These are phyloP conservation scores for Acinonyx jubatus DNA, from an alignment of 2,113 vertebrate genomes.

Conservation along the genomic window DNA sequence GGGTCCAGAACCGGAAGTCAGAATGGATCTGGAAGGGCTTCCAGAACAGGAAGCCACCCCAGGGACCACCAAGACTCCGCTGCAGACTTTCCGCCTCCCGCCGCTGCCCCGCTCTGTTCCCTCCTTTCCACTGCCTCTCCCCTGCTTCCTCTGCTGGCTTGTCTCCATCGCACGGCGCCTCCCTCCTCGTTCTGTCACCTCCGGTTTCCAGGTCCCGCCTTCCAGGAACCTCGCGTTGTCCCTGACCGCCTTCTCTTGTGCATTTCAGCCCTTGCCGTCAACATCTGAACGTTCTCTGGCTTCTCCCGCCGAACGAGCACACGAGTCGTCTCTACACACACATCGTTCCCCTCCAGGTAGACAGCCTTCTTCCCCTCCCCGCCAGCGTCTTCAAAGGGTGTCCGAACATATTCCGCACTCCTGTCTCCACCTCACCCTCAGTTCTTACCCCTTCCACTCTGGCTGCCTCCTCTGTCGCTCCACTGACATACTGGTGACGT, in stretches of 20 bases:
- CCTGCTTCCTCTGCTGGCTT: not conserved
- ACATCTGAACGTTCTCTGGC: not conserved
- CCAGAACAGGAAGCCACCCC: not conserved
- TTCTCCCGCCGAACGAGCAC: not conserved
- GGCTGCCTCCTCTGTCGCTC: not conserved
- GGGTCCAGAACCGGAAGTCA: not conserved
- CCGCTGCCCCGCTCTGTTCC: fast-evolving
- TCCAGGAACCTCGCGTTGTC: not conserved
- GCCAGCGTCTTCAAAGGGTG: not conserved
- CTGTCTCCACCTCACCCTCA: not conserved
- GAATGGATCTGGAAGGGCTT: too few species aligned
- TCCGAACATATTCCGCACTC: not conserved
- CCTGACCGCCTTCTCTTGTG: not conserved
- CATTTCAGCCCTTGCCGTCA: not conserved
- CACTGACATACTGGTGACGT: not conserved
- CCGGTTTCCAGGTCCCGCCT: not conserved
- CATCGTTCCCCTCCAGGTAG: too few species aligned
- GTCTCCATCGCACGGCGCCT: not conserved
- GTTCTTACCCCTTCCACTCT: not conserved
- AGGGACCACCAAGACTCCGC: not conserved
- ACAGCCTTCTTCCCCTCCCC: not conserved
- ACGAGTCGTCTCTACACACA: not conserved
- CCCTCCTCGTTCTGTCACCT: not conserved
- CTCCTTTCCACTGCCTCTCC: not conserved
- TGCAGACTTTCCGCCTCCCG: not conserved